These are phyloP conservation scores for Scaptomyza flava DNA, from an alignment of 2,888 invertebrate genomes.

Conservation along the genomic window DNA sequence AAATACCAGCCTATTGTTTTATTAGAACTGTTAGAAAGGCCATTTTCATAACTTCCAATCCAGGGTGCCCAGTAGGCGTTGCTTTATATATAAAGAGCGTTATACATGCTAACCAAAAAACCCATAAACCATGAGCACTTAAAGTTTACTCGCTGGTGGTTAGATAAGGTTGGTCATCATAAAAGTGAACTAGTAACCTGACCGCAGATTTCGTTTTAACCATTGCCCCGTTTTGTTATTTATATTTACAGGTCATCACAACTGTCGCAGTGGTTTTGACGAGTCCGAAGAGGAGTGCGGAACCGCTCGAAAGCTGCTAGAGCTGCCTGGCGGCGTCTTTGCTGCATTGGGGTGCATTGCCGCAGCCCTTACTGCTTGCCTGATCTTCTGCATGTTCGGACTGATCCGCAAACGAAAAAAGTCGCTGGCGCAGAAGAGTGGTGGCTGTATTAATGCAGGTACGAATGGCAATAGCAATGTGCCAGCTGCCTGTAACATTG, in stretches of 20 bases:
- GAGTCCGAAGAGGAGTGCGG: constrained; percentile 89
- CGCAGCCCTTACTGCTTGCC: constrained; percentile 86
- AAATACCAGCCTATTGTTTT: too few species aligned
- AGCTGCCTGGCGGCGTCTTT: constrained; percentile 86
- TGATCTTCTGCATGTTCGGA: constrained; percentile 87
- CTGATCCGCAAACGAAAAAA: constrained; percentile 86
- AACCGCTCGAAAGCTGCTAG: constrained; percentile 85
- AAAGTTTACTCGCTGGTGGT: constrained; percentile 53
- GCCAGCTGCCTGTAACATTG: constrained; percentile 70
- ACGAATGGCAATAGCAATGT: constrained; percentile 62
- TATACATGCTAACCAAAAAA: too few species aligned
- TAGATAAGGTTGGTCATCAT: constrained; percentile 32
- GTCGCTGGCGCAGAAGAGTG: constrained; percentile 86
- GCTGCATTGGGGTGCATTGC: constrained; percentile 87
- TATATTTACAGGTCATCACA: constrained; percentile 83
- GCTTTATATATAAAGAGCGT: too few species aligned
- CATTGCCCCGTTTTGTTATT: constrained; percentile 35
- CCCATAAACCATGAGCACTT: constrained; percentile 37
- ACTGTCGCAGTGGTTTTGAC: constrained; percentile 89
- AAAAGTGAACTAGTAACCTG: constrained; percentile 48
- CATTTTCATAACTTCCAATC: too few species aligned
- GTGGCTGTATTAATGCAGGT: constrained; percentile 66
- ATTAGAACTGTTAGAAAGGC: too few species aligned
- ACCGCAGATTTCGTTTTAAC: constrained; percentile 52
- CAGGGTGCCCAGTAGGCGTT: too few species aligned